phyloP scores from a whole-genome alignment of 2,888 invertebrate genomes.

The Machimus rusticus region DNA sequence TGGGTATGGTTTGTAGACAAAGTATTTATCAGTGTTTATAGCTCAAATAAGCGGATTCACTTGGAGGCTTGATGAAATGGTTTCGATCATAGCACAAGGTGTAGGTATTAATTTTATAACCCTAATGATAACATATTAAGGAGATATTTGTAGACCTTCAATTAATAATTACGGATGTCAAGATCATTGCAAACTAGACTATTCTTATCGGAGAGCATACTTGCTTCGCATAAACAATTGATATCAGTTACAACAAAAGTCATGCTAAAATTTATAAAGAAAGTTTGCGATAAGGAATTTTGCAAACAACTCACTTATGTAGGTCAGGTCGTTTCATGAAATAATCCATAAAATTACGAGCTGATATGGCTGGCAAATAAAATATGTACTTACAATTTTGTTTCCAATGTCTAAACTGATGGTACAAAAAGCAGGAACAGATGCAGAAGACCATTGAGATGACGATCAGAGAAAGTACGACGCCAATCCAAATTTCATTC shows the following conservation, averaged over 20 bases:
- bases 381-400: constrained; percentile 65
- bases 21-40: not conserved
- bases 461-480: constrained; percentile 69
- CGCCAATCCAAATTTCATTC: constrained; percentile 72
- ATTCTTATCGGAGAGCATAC: not conserved
- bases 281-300: not conserved
- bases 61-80: not conserved
- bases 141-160: not conserved
- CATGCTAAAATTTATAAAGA: not conserved
- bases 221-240: not conserved
- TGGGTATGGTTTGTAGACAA: not conserved
- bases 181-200: too few species aligned
- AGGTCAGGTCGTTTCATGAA: not conserved
- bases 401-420: constrained; percentile 72
- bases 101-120: not conserved
- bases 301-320: not conserved
- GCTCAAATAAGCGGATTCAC: not conserved
- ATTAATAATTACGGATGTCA: not conserved
- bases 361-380: not conserved
- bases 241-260: not conserved
- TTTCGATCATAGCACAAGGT: not conserved
- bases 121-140: not conserved
- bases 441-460: constrained; percentile 70
- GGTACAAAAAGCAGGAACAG: constrained; percentile 70
- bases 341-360: not conserved